A percentile compares a stretch with the other conserved stretches of the same genome.
Conservation (phyloP, 2,113 vertebrate genomes). For the Carassius carassius region DNA sequence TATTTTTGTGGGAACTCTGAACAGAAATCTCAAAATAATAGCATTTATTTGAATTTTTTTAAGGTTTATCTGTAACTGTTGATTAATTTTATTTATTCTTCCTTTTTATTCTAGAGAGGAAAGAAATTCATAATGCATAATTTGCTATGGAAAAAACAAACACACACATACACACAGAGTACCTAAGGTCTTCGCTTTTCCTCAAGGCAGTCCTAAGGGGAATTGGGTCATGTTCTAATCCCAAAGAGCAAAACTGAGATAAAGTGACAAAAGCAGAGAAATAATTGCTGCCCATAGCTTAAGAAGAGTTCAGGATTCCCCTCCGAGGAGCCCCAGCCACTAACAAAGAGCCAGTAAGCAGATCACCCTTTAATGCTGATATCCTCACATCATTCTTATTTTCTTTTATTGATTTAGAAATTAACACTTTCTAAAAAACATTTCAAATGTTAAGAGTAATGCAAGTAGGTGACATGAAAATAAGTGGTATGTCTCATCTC, state of each 20-base stretch:
- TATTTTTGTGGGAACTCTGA: not conserved
- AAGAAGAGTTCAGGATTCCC: conserved; percentile 7
- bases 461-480: not conserved
- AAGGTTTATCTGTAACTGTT: no score
- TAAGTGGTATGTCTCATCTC: not conserved
- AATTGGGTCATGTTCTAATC: conserved; percentile 7
- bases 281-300: conserved; percentile 12
- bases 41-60: no score
- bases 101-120: not conserved
- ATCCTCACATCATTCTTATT: not conserved
- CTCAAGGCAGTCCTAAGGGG: conserved; percentile 4
- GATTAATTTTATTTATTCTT: not conserved
- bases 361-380: not conserved
- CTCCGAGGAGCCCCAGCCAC: not conserved
- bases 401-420: not conserved
- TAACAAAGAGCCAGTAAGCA: not conserved
- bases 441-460: not conserved
- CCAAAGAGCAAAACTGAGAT: conserved; percentile 22
- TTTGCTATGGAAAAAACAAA: conserved; percentile 38
- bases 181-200: not conserved
- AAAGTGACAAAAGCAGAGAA: not conserved
- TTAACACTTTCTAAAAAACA: not conserved
- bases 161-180: conserved; percentile 11
- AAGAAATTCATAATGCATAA: conserved; percentile 18
- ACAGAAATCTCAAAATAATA: not conserved